Conservation (phyloP, 2,888 invertebrate species). For the Steinernema scapterisci region DNA sequence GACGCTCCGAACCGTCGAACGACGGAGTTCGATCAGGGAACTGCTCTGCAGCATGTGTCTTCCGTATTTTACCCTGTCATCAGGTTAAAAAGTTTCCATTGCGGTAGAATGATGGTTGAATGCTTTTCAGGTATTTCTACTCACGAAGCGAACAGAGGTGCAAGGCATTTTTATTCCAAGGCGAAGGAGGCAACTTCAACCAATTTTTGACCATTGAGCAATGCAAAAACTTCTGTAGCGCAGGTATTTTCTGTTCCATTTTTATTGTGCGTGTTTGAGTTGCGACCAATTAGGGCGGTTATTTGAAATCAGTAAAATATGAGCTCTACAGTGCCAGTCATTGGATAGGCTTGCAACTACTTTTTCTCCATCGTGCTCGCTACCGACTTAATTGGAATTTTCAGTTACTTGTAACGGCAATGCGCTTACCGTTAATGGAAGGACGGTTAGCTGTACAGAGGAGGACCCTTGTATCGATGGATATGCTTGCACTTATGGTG, state of each 20-base stretch:
- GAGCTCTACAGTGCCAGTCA: too few relatives aligned
- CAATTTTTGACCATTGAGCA: slow-evolving; percentile 39
- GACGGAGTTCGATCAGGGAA: slow-evolving; percentile 40
- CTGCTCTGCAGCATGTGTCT: slow-evolving; percentile 30
- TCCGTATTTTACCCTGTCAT: slow-evolving; percentile 42
- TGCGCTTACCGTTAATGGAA: slow-evolving; percentile 30
- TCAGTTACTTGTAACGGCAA: slow-evolving; percentile 12
- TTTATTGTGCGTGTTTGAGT: neutral
- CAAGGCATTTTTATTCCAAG: slow-evolving; percentile 42
- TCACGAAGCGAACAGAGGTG: slow-evolving; percentile 38
- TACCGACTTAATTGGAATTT: too few relatives aligned
- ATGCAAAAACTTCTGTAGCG: slow-evolving; percentile 38
- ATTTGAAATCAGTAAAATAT: too few relatives aligned
- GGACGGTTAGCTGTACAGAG: slow-evolving; percentile 22
- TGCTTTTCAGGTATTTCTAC: slow-evolving; percentile 35
- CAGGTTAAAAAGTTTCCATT: slow-evolving; percentile 33
- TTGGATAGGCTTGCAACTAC: too few relatives aligned
- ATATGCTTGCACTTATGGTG: slow-evolving; percentile 27
- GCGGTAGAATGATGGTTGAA: neutral
- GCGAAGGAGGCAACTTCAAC: slow-evolving; percentile 44
- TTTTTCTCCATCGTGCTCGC: too few relatives aligned
- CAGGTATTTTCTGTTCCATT: neutral
- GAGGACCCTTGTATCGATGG: slow-evolving; percentile 27
- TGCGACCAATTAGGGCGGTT: neutral
- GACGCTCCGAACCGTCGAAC: neutral